Conservation (phyloP, 2,113 vertebrate genomes). For the Plotosus lineatus region DNA sequence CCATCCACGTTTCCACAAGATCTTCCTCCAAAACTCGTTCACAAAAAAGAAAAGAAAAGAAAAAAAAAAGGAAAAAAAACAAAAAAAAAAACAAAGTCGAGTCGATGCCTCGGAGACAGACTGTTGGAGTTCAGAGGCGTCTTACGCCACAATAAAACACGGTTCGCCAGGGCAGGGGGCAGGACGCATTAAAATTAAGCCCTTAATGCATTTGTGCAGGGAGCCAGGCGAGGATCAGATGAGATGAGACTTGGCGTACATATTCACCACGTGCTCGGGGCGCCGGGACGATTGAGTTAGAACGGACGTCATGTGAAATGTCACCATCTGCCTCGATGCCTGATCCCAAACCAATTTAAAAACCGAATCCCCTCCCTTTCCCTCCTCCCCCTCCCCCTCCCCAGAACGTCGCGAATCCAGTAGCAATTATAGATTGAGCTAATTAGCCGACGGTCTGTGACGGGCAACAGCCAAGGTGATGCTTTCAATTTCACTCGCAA, state of each 20-base stretch:
- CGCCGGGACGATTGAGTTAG: constrained; percentile 52
- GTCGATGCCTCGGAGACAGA: neutral
- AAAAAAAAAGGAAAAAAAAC: too few relatives aligned
- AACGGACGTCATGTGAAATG: constrained; percentile 54
- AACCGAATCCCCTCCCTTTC: constrained; percentile 38
- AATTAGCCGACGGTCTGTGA: constrained; percentile 56
- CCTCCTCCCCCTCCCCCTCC: constrained; percentile 25
- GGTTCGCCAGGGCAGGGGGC: constrained; percentile 14
- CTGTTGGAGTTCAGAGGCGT: constrained; percentile 7
- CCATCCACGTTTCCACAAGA: neutral
- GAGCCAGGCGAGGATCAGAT: constrained; percentile 40
- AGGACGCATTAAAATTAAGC: constrained; percentile 34
- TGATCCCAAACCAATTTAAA: constrained; percentile 57
- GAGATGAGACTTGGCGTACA: constrained; percentile 44
- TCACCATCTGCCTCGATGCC: constrained; percentile 57
- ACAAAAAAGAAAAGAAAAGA: too few relatives aligned
- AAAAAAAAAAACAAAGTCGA: too few relatives aligned
- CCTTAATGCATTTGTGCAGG: constrained; percentile 40
- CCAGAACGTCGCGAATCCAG: constrained; percentile 49
- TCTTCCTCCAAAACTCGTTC: neutral
- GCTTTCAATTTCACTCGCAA: constrained; percentile 30
- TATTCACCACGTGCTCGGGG: constrained; percentile 40
- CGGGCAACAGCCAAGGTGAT: constrained; percentile 31
- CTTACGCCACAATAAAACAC: neutral
- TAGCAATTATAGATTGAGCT: constrained; percentile 54